phyloP scores from a whole-genome alignment of 2,797 vertebrate species.

The Bradypus variegatus region DNA sequence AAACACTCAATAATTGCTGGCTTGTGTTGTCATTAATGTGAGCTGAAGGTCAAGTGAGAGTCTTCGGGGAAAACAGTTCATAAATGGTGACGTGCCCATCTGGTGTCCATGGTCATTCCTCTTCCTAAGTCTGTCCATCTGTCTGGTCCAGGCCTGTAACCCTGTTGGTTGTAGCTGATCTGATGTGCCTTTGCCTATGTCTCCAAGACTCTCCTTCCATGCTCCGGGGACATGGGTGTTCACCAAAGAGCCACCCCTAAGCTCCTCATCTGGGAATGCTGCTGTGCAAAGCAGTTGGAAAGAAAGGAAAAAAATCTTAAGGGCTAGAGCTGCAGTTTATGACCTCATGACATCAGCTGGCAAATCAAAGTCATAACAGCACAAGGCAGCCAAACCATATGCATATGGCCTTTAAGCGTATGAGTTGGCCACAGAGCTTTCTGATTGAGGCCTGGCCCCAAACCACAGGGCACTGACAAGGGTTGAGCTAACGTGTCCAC shows the following conservation, averaged over 20 bases:
- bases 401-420: accelerated
- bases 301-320: background rate
- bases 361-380: background rate
- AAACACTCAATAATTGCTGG: background rate
- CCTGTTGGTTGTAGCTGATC: background rate
- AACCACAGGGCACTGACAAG: background rate
- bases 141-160: background rate
- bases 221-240: background rate
- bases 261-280: background rate
- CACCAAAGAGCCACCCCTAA: background rate
- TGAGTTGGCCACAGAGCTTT: background rate
- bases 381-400: background rate
- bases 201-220: background rate
- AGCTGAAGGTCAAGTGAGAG: background rate
- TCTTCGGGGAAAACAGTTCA: background rate
- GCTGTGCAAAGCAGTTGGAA: background rate
- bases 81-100: background rate
- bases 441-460: background rate
- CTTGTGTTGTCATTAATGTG: background rate
- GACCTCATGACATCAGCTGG: background rate
- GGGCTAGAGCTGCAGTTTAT: background rate
- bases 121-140: background rate
- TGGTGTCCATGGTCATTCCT: background rate
- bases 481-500: background rate
- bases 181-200: background rate